Base-by-base conservation (phyloP, 2,888 invertebrate species). In the Cremastobaeus sp. region DNA sequence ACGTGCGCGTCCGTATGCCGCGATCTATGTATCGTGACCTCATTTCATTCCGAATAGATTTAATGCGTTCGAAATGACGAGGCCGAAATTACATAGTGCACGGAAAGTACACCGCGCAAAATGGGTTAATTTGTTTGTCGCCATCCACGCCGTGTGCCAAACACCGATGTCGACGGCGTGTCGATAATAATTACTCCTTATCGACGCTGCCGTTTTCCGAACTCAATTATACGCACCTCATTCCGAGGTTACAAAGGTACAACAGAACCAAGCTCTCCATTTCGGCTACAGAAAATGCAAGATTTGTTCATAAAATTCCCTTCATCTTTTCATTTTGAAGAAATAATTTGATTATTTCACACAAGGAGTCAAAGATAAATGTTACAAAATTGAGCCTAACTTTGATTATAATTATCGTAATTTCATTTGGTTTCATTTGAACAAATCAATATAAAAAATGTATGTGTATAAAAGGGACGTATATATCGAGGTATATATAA, bases 21-120 rank as follows among this genome's bases (percentile, higher is more conserved):
- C 54, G 54, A 48, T 66, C 68, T 48, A 64, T 71, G 64, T 70
- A 74, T 65, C 74, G 74, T 74, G 74, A 74, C 74, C 74, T 69
- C 74, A 68, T 74, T 74, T 73, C 66, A 50, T 34, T 43, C 25
- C 66, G 54, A 74, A 74, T 69, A 69, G 47, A 74, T 74, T 74
- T 74, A 65, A 70, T 74, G 74, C 74, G 74, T 70, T 74, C 41
- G 39, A 65, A 70, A 74, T 66, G 74, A 70, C 70, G 70, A 69
- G 70, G 70, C 66, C 74, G 66, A 74, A 70, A 74, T 74, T 70
- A 39, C 70, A 50, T 52, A 55, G 65, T 32, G 69, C 74, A 74
- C 74, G 74, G 55, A 69, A 74, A 54, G 64, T 59, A 50, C 68
- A 57, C 54, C 65, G 54, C 59, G 65, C 73, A 45, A 68, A 73